Conservation (phyloP, 2,797 vertebrate genomes). For the Cuculus canorus region DNA sequence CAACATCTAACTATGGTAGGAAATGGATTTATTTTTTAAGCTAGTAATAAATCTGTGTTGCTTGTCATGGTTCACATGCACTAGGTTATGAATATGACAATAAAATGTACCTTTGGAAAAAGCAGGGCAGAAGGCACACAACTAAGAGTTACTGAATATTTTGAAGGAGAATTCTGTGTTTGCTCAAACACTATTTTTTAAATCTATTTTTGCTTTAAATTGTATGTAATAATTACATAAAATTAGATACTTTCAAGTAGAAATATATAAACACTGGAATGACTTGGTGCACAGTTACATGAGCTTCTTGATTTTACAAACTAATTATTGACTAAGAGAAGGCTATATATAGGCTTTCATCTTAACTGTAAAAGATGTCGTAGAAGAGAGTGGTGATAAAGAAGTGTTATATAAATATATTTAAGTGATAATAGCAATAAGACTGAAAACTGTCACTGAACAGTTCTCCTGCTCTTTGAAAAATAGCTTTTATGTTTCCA, state of each 20-base stretch:
- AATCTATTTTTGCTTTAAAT: background rate
- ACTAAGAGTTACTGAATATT: background rate
- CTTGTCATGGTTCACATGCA: background rate
- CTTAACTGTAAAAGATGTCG: constrained; percentile 43
- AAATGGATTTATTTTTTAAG: background rate
- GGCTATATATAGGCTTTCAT: constrained; percentile 49
- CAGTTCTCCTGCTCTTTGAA: constrained; percentile 35
- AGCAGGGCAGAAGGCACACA: background rate
- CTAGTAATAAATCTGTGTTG: background rate
- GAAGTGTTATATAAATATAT: constrained; percentile 57
- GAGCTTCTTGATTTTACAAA: constrained; percentile 55
- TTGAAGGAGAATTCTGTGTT: background rate
- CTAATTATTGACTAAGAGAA: constrained; percentile 52
- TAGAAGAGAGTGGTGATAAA: constrained; percentile 26
- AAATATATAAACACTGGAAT: background rate
- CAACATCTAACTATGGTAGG: background rate
- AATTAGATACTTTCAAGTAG: background rate
- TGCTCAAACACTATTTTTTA: background rate
- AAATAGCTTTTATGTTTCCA: constrained; percentile 32
- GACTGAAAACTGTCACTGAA: constrained; percentile 32
- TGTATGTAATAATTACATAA: background rate
- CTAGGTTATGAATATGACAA: background rate
- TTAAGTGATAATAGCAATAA: constrained; percentile 48
- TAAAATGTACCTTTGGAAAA: background rate
- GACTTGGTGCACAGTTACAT: background rate